A percentile compares a stretch with the other conserved stretches of the same genome.
phyloP scores from a whole-genome alignment of 1,140 invertebrate genomes.

The Nasonia giraulti region DNA sequence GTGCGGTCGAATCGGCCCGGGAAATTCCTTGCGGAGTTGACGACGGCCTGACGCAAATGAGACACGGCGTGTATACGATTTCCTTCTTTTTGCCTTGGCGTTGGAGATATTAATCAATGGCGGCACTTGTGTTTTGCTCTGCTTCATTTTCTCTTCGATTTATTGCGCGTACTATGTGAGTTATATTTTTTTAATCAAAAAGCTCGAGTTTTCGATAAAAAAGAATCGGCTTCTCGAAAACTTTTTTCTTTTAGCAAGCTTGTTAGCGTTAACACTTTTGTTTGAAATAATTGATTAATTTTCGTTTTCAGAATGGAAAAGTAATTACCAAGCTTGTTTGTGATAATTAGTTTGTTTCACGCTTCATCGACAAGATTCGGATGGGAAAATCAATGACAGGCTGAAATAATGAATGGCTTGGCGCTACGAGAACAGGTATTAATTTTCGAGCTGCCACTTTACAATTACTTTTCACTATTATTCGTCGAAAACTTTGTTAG shows the following conservation, averaged over 20 bases:
- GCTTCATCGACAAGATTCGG: neutral
- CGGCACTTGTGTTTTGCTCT: neutral
- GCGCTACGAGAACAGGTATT: too few relatives aligned
- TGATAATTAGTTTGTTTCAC: neutral
- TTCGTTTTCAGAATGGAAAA: too few relatives aligned
- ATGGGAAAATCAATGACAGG: neutral
- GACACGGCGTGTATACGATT: neutral
- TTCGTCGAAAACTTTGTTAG: neutral
- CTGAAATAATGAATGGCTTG: neutral
- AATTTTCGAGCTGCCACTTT: neutral
- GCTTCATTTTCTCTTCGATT: neutral
- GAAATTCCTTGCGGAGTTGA: neutral
- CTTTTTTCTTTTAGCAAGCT: too few relatives aligned
- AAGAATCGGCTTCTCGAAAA: too few relatives aligned
- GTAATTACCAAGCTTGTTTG: neutral
- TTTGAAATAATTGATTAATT: neutral
- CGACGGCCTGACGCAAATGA: constrained; percentile 8
- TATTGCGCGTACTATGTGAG: neutral
- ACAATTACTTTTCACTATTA: neutral
- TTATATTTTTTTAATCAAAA: neutral
- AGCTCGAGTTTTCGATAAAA: neutral
- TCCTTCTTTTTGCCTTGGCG: neutral
- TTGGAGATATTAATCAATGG: neutral
- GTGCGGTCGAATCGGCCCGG: neutral
- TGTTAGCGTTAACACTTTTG: neutral